Base-by-base conservation (phyloP, 2,888 invertebrate genomes). In the Lasioglossum lativentre region DNA sequence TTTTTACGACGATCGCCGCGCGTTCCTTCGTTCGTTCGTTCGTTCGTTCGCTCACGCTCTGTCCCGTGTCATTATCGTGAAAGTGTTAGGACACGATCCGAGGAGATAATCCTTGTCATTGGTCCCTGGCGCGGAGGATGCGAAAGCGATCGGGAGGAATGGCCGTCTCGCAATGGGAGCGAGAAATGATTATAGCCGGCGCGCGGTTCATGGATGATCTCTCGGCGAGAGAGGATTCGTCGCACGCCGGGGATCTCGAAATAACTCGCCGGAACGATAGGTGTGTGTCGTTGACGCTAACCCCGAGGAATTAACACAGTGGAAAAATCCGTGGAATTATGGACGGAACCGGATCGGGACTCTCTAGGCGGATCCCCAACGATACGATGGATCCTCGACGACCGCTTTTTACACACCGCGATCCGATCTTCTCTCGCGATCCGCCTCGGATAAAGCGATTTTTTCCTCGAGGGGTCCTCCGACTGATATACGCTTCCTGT, bases 31-130 rank as follows among this genome's bases (percentile, higher is more conserved):
- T n/a, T 59, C 27, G 71, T 19, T 14, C 63, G 59, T n/a, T 27
- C 59, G 30, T 14, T 38, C 68, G 16, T 19, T 66, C 63, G 63
- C 63, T 27, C 63, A 30, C 38, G 68, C 40, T 38, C 66, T 66
- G 66, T 27, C 34, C 30, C 66, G 59, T 42, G 52, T 86, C 76
- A 75, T 77, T 86, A 81, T 81, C 78, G 86, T 75, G 86, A 86
- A 86, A 82, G 86, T 79, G 78, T 86, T 47, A 63, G 68, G 59
- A 63, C 86, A n/a, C 75, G 75, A 86, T 78, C 34, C 27, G 68
- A 47, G 63, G 40, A 74, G 77, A 78, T 86, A 78, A 76, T 78
- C 70, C 66, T 27, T 59, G 75, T 75, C 56, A 52, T 56, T 74
- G 74, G 74, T n/a, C n/a, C 52, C 12, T n/a, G 59, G 19, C n/a